Evolutionary conservation across 2,888 invertebrate species (phyloP), one percentile per base, ranked within the genome.

Genomic region (Polyommatus iphigenia): DNA sequence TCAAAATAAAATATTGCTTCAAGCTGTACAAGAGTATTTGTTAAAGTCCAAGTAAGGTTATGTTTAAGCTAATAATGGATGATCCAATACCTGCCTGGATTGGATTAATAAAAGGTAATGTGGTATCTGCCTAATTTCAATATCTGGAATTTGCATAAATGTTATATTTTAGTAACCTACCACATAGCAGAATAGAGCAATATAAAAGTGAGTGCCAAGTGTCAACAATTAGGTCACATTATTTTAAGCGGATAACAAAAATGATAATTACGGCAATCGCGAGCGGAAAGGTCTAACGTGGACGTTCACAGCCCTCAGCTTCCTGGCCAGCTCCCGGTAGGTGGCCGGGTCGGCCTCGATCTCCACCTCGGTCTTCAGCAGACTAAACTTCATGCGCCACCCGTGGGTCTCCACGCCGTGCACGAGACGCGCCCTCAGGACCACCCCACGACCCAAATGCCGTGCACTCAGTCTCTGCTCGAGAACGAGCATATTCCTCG

Each of bases 401-500:
- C 94, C 94, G 41, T 86, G 85, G 32, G 94, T 90, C 81, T 91
- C 88, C 50, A 93, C 87, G n/a, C 92, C 91, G 82, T 93, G 93
- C 80, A 93, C 83, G 62, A 93, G 84, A 29, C 91, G 88, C 77
- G 93, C 94, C 81, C 87, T 87, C 79, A 94, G 85, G 80, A 88
- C 86, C 2, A 92, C 87, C 79, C 93, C 93, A 75, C 92, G 91
- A 71, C 90, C 88, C 77, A 87, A 78, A 83, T 92, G 89, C 81
- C 91, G 87, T 81, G 90, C 90, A 87, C 88, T 90, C 84, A 94
- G 88, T 89, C 90, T 90, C 87, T 93, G 94, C 93, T 94, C 94
- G 88, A 92, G 86, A 50, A 93, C 90, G 93, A 94, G 93, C 94
- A 94, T 94, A 83, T 80, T 90, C 85, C 90, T 91, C 89, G 94